Conservation (phyloP, 2,888 invertebrate species). For the Hirtodrosophila histrioides region DNA sequence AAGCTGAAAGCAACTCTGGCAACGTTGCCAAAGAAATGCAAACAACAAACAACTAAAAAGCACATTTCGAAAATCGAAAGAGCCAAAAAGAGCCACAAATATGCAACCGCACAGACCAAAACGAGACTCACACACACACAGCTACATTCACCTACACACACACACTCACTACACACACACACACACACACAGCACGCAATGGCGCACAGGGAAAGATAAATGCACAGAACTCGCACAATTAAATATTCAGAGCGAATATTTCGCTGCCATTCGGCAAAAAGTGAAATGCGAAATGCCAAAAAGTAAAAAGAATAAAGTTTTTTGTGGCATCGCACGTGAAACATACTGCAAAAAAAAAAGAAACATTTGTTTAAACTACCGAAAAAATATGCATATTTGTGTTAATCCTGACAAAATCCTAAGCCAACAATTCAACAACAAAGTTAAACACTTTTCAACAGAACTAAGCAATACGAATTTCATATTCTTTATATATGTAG, state of each 20-base stretch:
- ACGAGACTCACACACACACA: conserved; percentile 27
- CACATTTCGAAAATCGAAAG: conserved; percentile 70
- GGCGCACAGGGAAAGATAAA: conserved; percentile 24
- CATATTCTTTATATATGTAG: too few species aligned
- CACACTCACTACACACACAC: conserved; percentile 1
- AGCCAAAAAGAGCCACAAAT: conserved; percentile 63
- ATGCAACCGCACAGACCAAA: conserved; percentile 63
- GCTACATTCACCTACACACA: not conserved
- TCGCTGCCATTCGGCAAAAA: conserved; percentile 42
- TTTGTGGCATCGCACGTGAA: conserved; percentile 20
- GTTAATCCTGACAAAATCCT: not conserved
- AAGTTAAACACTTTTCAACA: not conserved
- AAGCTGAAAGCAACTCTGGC: conserved; percentile 18
- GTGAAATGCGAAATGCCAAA: conserved; percentile 36
- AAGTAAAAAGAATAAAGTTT: conserved; percentile 37
- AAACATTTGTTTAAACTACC: conserved; percentile 17
- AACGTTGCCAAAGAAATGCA: conserved; percentile 55
- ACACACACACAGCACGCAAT: not conserved
- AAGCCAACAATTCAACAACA: too few species aligned
- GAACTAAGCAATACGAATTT: too few species aligned
- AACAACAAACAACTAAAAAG: conserved; percentile 64
- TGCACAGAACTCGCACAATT: conserved; percentile 63
- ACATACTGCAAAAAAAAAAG: not conserved
- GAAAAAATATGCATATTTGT: not conserved
- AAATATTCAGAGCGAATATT: conserved; percentile 75